phyloP scores from a whole-genome alignment of 2,113 vertebrate genomes.

The Podiceps cristatus region DNA sequence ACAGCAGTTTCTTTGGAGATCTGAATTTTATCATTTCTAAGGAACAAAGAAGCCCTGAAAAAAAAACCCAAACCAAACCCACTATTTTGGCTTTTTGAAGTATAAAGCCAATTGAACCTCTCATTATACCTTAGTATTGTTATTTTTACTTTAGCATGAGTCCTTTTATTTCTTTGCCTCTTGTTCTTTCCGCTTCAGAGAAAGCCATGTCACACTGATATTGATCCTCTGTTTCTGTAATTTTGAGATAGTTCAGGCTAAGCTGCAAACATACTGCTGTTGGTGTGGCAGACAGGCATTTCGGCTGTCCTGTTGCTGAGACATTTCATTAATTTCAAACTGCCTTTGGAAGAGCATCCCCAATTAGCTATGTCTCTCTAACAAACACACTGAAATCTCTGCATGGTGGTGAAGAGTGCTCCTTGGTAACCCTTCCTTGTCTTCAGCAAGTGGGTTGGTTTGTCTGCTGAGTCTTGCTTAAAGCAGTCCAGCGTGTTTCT shows the following conservation, averaged over 20 bases:
- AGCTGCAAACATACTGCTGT: background rate
- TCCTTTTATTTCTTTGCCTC: background rate
- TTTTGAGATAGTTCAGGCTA: background rate
- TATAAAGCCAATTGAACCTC: background rate
- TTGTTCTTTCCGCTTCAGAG: background rate
- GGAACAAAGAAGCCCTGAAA: background rate
- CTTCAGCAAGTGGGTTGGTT: background rate
- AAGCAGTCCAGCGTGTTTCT: background rate
- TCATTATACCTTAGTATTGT: background rate
- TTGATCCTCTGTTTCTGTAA: background rate
- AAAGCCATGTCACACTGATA: background rate
- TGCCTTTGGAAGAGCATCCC: background rate
- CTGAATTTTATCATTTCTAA: background rate
- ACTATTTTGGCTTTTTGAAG: background rate
- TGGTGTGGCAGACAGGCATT: background rate
- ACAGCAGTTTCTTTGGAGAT: background rate
- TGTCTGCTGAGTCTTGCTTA: background rate
- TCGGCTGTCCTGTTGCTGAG: background rate
- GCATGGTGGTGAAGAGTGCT: background rate
- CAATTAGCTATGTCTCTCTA: background rate
- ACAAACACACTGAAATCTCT: background rate
- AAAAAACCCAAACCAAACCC: background rate
- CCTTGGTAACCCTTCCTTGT: background rate
- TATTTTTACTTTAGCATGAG: background rate
- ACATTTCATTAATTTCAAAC: background rate